Evolutionary conservation across 2,888 invertebrate species (phyloP).

Genomic region (Plutella xylostella): DNA sequence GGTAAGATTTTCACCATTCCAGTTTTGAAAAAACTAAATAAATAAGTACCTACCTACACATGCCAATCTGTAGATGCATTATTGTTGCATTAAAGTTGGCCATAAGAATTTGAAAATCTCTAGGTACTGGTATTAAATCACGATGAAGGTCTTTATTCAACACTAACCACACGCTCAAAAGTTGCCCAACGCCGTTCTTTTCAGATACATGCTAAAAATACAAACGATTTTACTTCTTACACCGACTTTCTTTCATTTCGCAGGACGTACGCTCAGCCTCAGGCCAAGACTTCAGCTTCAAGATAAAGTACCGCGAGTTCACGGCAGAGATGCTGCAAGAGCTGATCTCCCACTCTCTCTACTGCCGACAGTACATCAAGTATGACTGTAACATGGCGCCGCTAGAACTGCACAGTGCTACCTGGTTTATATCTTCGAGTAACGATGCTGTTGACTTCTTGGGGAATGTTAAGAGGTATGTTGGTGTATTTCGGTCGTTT

Average conservation of each 20-base stretch:
- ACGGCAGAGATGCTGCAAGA: constrained; percentile 92
- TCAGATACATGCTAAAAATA: too few relatives aligned
- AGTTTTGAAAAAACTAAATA: too few relatives aligned
- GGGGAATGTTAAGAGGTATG: constrained; percentile 84
- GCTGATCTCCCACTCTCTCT: constrained; percentile 87
- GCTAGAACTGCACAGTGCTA: constrained; percentile 85
- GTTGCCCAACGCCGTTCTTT: too few relatives aligned
- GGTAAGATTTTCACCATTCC: constrained; percentile 53
- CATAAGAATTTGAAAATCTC: too few relatives aligned
- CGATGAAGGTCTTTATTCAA: too few relatives aligned
- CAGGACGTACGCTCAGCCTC: constrained; percentile 84
- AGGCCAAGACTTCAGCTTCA: constrained; percentile 85
- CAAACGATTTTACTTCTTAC: too few relatives aligned
- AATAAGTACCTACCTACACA: too few relatives aligned
- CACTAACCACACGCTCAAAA: too few relatives aligned
- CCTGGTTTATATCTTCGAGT: constrained; percentile 89
- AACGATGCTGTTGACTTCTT: constrained; percentile 85
- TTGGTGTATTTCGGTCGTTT: too few relatives aligned
- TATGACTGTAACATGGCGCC: constrained; percentile 93
- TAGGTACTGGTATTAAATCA: too few relatives aligned
- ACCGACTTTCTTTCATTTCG: constrained; percentile 11
- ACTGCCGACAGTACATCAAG: constrained; percentile 89
- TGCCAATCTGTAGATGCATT: too few relatives aligned
- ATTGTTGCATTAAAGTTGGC: too few relatives aligned
- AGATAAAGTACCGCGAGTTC: constrained; percentile 89